Conservation (phyloP, 2,113 vertebrate genomes). For the Pan paniscus region DNA sequence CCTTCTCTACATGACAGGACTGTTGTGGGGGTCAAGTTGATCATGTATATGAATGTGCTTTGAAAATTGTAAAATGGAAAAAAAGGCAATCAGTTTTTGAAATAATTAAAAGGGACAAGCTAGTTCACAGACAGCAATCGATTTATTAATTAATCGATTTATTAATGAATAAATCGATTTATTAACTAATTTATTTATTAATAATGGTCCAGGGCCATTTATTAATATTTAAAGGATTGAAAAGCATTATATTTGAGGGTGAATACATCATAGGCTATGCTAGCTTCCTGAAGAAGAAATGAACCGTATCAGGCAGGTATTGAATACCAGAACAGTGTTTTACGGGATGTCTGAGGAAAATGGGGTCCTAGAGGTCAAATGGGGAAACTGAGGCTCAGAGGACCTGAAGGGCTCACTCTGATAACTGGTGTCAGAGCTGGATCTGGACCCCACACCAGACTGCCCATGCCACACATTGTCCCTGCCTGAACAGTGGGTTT, state of each 20-base stretch:
- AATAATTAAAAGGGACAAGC: background rate
- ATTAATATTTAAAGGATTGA: background rate
- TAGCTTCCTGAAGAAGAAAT: background rate
- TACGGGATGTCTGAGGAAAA: background rate
- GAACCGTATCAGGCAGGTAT: background rate
- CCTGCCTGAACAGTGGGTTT: rapidly evolving
- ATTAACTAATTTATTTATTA: too few relatives aligned
- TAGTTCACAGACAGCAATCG: background rate
- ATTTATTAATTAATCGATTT: too few relatives aligned
- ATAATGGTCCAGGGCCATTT: background rate
- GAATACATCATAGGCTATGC: too few relatives aligned
- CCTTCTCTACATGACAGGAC: background rate
- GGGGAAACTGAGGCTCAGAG: background rate
- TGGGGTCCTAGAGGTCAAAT: background rate
- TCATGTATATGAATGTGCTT: background rate
- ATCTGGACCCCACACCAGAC: background rate
- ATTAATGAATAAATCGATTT: too few relatives aligned
- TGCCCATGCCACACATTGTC: background rate
- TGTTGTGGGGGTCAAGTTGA: background rate
- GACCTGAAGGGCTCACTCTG: background rate
- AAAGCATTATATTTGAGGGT: background rate
- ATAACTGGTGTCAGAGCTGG: background rate
- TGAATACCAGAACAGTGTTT: background rate
- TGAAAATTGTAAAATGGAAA: background rate
- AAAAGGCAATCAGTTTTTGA: background rate